Evolutionary conservation across 2,888 invertebrate species (phyloP).

Genomic region (Folsomia manolachei): DNA sequence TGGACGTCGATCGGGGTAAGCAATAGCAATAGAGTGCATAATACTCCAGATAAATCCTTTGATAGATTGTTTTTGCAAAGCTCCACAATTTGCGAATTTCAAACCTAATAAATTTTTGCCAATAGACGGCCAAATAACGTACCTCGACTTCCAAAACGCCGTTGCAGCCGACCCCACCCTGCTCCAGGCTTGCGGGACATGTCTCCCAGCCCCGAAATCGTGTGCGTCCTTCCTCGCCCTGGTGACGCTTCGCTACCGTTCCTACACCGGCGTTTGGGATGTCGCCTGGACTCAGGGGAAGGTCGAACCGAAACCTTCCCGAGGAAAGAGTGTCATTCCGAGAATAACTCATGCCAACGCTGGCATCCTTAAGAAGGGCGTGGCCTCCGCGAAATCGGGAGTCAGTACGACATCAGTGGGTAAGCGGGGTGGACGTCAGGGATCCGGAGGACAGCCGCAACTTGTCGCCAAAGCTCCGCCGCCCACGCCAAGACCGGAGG

Average conservation of each 20-base stretch:
- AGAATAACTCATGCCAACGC: too few species aligned
- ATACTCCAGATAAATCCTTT: background rate
- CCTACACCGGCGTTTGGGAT: slow-evolving; percentile 24
- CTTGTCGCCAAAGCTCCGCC: too few species aligned
- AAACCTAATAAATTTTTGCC: too few species aligned
- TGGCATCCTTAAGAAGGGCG: background rate
- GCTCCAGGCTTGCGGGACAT: slow-evolving; percentile 40
- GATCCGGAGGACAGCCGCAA: too few species aligned
- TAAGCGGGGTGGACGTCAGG: too few species aligned
- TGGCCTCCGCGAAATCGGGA: background rate
- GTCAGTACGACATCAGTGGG: background rate
- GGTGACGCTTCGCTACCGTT: slow-evolving; percentile 39
- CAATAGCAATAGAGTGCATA: too few species aligned
- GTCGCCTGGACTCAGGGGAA: background rate
- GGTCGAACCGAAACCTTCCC: background rate
- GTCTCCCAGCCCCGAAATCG: slow-evolving; percentile 37
- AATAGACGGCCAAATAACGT: slow-evolving; percentile 42
- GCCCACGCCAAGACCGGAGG: too few species aligned
- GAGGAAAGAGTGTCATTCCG: background rate
- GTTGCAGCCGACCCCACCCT: slow-evolving; percentile 34
- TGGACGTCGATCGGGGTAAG: slow-evolving; percentile 9
- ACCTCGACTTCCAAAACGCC: slow-evolving; percentile 39
- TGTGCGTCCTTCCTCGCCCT: slow-evolving; percentile 41
- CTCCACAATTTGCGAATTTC: background rate
- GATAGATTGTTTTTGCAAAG: background rate